Percentiles rank a stretch among this genome's conserved stretches.
These are phyloP conservation scores for Sinonovacula constricta DNA, from an alignment of 1,140 invertebrate genomes.

Conservation along the genomic window DNA sequence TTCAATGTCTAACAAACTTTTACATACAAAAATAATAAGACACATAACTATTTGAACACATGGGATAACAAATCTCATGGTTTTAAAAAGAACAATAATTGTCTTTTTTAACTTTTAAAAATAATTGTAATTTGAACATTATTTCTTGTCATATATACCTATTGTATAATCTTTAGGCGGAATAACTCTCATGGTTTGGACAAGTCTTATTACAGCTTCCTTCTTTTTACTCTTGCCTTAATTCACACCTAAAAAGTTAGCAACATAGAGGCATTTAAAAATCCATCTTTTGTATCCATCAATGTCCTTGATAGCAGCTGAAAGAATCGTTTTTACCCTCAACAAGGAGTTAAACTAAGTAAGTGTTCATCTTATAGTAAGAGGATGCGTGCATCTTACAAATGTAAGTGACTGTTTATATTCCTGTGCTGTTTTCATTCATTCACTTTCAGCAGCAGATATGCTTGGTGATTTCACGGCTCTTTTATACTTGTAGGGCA, in stretches of 20 bases:
- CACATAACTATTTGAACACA: too few relatives aligned
- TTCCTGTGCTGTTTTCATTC: not conserved
- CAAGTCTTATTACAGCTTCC: not conserved
- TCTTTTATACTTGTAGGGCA: conserved; percentile 56
- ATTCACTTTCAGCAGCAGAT: conserved; percentile 42
- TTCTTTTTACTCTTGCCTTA: too few relatives aligned
- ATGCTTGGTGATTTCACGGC: conserved; percentile 35
- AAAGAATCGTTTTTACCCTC: too few relatives aligned
- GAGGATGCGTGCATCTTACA: too few relatives aligned
- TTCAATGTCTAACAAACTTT: too few relatives aligned
- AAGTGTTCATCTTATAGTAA: too few relatives aligned
- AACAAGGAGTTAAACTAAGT: too few relatives aligned
- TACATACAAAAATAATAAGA: too few relatives aligned
- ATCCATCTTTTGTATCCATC: conserved; percentile 48
- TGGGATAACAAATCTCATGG: not conserved
- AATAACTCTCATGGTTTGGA: not conserved
- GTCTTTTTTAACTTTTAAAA: not conserved
- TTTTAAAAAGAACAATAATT: not conserved
- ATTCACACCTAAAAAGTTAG: too few relatives aligned
- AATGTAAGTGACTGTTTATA: not conserved
- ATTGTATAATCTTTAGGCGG: not conserved
- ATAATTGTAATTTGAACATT: not conserved
- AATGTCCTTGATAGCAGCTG: too few relatives aligned
- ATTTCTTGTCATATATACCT: not conserved
- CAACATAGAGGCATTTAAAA: conserved; percentile 51